Conservation (phyloP, 2,888 invertebrate genomes). For the Oasisia sp. region DNA sequence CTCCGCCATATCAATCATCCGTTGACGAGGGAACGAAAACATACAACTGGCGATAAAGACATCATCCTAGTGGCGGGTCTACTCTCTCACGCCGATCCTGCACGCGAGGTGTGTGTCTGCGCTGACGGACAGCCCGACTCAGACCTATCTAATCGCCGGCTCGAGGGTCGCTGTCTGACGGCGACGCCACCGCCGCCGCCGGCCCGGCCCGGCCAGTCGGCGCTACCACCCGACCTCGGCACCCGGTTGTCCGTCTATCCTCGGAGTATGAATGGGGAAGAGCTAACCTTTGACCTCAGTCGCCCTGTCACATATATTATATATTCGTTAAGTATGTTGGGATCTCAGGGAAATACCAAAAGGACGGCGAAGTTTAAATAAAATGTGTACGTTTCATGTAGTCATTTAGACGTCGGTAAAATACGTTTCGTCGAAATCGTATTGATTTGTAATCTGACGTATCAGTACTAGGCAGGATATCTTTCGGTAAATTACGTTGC, state of each 20-base stretch:
- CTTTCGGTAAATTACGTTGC: no score
- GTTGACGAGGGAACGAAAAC: not conserved
- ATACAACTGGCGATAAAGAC: conserved; percentile 3
- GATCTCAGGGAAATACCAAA: no score
- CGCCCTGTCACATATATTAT: no score
- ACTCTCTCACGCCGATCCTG: not conserved
- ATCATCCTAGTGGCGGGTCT: not conserved
- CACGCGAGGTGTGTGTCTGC: not conserved
- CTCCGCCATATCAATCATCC: not conserved
- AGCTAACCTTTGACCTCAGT: not conserved
- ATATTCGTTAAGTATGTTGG: no score
- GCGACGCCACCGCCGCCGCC: not conserved
- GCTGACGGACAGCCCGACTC: not conserved
- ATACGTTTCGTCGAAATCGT: no score
- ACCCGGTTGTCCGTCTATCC: no score
- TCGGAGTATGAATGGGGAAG: not conserved
- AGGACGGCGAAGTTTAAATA: no score
- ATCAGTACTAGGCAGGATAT: no score
- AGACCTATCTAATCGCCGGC: not conserved
- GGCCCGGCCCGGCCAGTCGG: not conserved
- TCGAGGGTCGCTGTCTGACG: not conserved
- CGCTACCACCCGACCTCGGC: not conserved
- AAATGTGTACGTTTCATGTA: no score
- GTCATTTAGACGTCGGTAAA: no score
- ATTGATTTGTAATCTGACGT: no score